Base-by-base conservation (phyloP, 2,113 vertebrate species). In the Shinisaurus crocodilurus region DNA sequence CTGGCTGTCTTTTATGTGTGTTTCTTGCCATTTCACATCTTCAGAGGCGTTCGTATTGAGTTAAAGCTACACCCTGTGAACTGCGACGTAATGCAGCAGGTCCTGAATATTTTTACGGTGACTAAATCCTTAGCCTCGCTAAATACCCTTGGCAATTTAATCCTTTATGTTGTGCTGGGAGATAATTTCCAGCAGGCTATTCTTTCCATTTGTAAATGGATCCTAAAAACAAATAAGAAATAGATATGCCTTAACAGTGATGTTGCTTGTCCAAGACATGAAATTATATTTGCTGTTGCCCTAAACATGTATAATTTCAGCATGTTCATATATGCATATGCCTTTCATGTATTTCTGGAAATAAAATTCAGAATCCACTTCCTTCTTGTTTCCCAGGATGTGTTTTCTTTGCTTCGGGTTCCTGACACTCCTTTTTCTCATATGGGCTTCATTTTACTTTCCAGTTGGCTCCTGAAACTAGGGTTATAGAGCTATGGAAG, bases 141-240 rank as follows among this genome's bases (percentile, higher is more conserved):
- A 70, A 98, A 98, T 92, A 97, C 96, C 0, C 94, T 98, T 69
- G 98, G 97, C 43, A 98, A 98, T 94, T 93, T 98, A 75, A 88
- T 95, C 25, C 93, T 98, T 45, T 98, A 98, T 83, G 98, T 97
- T 1, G 92, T 97, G n/a, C 95, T 94, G 0, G 98, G 97, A 2
- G 97, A 97, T 54, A 95, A 93, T 16, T 98, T 98, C 88, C 96
- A 95, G 70, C 95, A 93, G 63, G 98, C 97, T 0, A 94, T 98
- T 32, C 13, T 95, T 20, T 97, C 90, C 0, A 20, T 97, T 43
- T 88, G 96, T 88, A 96, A 93, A 72, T 40, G 88, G 81, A 29
- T 0, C 65, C 82, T 80, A 86, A 94, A 83, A 2, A 93, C 75
- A 76, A 77, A 37, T 72, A 43, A 60, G 69, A 95, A 92, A 67